phyloP scores from a whole-genome alignment of 2,888 invertebrate genomes.

The Dryococelus australis region DNA sequence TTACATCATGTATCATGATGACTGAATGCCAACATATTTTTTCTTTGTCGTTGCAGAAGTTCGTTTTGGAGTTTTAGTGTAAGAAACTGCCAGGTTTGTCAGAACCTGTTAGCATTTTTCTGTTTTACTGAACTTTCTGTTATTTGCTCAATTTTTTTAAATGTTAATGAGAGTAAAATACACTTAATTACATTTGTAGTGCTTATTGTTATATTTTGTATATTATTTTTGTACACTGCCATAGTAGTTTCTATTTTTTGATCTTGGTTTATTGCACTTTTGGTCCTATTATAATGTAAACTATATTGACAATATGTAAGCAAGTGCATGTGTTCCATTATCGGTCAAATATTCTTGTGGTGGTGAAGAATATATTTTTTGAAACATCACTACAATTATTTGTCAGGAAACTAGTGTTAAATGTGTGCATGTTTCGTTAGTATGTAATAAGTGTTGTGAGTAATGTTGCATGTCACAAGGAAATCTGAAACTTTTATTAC shows the following conservation, averaged over 20 bases:
- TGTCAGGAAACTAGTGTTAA: background rate
- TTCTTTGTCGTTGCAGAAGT: background rate
- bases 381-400: background rate
- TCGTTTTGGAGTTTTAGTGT: background rate
- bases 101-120: background rate
- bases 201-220: background rate
- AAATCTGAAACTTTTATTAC: background rate
- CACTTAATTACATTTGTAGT: background rate
- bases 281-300: background rate
- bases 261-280: background rate
- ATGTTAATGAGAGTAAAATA: background rate
- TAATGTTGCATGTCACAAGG: background rate
- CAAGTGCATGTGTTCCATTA: background rate
- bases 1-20: constrained; percentile 19
- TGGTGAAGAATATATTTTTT: background rate
- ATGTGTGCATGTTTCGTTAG: background rate
- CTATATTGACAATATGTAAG: background rate
- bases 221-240: constrained; percentile 1
- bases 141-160: background rate
- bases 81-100: background rate
- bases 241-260: background rate
- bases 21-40: background rate
- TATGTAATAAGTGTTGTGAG: background rate
- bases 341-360: background rate
- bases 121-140: background rate